phyloP scores from a whole-genome alignment of 2,797 vertebrate species.

The Tangara arthus region DNA sequence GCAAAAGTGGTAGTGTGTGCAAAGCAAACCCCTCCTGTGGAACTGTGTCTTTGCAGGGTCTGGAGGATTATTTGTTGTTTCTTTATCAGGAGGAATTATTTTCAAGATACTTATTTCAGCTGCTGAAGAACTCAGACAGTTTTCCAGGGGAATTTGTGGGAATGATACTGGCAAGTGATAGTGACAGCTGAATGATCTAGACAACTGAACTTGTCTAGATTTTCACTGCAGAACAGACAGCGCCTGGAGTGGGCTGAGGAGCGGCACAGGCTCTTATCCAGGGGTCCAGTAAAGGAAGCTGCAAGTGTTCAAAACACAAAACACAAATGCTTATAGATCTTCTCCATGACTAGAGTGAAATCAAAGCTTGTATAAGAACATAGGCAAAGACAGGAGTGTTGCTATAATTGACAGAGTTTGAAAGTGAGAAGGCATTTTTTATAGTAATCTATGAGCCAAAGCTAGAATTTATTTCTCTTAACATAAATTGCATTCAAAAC shows the following conservation, averaged over 20 bases:
- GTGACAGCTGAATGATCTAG: too few species aligned
- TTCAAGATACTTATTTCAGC: not conserved
- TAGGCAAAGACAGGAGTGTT: not conserved
- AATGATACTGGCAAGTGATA: not conserved
- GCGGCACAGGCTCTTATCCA: not conserved
- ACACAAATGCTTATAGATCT: not conserved
- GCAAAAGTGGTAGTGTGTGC: not conserved
- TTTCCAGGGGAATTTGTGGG: not conserved
- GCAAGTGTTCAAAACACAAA: not conserved
- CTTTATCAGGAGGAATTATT: not conserved
- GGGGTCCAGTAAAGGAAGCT: not conserved
- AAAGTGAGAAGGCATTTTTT: not conserved
- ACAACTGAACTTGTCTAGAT: not conserved
- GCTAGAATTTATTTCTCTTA: not conserved
- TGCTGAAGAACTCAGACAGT: not conserved
- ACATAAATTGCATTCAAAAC: not conserved
- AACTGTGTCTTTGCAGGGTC: not conserved
- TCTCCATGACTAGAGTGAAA: not conserved
- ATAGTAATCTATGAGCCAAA: not conserved
- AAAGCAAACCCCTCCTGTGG: not conserved
- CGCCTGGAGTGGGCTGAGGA: not conserved
- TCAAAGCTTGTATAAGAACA: not conserved
- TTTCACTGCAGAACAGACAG: not conserved
- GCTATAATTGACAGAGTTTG: not conserved
- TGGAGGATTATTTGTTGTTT: not conserved